These are phyloP conservation scores for Bombylius discolor DNA, from an alignment of 2,888 invertebrate species.

Conservation along the genomic window DNA sequence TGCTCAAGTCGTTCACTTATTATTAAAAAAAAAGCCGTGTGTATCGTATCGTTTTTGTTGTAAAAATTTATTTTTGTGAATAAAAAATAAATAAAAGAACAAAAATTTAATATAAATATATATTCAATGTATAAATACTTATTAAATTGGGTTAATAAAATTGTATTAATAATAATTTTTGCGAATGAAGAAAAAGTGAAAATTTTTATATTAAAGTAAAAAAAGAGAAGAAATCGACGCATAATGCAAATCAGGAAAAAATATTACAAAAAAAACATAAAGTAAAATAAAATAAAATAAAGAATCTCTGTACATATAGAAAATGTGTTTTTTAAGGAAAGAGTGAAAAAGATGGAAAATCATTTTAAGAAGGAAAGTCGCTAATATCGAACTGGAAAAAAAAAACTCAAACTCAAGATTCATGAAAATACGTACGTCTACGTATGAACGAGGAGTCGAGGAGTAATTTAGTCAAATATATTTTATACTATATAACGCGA, in stretches of 20 bases:
- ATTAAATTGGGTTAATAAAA: conserved; percentile 10
- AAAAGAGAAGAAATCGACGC: not conserved
- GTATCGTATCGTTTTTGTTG: conserved; percentile 18
- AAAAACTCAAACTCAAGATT: too few species aligned
- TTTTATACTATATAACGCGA: too few species aligned
- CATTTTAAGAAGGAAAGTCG: conserved; percentile 8
- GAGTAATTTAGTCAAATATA: too few species aligned
- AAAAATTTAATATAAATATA: not conserved
- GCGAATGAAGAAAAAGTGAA: conserved; percentile 3
- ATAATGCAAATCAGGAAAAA: not conserved
- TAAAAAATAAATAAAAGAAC: conserved; percentile 4
- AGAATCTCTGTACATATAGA: too few species aligned
- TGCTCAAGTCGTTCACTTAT: too few species aligned
- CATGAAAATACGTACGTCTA: too few species aligned
- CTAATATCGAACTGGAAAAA: too few species aligned
- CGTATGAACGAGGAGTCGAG: too few species aligned
- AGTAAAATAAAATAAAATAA: not conserved
- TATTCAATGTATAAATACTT: not conserved
- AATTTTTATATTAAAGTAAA: not conserved
- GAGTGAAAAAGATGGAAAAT: conserved; percentile 13
- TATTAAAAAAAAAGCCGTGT: not conserved
- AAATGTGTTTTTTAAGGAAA: not conserved
- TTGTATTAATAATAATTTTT: conserved; percentile 2
- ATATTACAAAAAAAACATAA: not conserved
- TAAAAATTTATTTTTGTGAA: conserved; percentile 8